phyloP scores from a whole-genome alignment of 2,888 invertebrate species.

The Standfussiana lucernea region DNA sequence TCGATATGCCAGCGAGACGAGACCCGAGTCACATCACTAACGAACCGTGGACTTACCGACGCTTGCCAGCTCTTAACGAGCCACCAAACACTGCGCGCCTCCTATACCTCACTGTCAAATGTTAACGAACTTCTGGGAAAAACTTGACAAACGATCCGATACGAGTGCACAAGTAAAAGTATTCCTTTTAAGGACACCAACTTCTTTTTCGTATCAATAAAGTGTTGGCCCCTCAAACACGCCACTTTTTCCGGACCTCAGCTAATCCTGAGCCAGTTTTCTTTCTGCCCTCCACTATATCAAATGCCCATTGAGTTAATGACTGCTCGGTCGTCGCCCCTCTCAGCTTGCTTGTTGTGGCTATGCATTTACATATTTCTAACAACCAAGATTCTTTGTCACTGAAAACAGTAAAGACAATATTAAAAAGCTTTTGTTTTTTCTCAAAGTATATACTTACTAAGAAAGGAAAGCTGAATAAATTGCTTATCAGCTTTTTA shows the following conservation, averaged over 20 bases:
- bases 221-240: constrained; percentile 29
- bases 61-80: constrained; percentile 72
- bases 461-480: constrained; percentile 17
- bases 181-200: constrained; percentile 42
- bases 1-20: constrained; percentile 67
- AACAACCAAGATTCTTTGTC: constrained; percentile 40
- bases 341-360: constrained; percentile 24
- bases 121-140: constrained; percentile 59
- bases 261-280: constrained; percentile 52
- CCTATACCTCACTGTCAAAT: constrained; percentile 60
- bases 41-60: constrained; percentile 79
- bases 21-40: constrained; percentile 79
- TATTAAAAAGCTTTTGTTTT: constrained; percentile 50
- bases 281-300: constrained; percentile 57
- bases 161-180: constrained; percentile 13
- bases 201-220: constrained; percentile 53
- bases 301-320: constrained; percentile 65
- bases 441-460: constrained; percentile 33
- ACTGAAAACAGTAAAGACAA: constrained; percentile 23
- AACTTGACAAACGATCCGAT: constrained; percentile 35
- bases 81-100: constrained; percentile 49
- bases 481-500: constrained; percentile 50
- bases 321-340: constrained; percentile 58
- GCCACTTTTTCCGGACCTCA: constrained; percentile 48
- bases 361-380: constrained; percentile 57